phyloP scores from a whole-genome alignment of 2,113 vertebrate species.

The Rhabdomys dilectus region DNA sequence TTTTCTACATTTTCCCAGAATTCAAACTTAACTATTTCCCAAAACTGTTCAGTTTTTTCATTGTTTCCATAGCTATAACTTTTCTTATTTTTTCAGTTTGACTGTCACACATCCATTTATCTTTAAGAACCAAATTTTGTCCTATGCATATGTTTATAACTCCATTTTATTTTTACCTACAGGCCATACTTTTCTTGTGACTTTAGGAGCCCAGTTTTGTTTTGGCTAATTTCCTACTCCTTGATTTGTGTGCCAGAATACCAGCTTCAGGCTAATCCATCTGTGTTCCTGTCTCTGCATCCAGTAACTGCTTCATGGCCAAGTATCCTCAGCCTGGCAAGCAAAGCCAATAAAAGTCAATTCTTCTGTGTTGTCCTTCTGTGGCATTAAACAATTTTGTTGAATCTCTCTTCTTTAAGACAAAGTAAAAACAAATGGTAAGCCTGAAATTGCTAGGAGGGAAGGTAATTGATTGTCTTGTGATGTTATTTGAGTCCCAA shows the following conservation, averaged over 20 bases:
- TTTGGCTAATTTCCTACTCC: background rate
- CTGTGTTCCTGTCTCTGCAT: background rate
- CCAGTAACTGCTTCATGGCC: background rate
- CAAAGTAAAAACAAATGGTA: background rate
- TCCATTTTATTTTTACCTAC: background rate
- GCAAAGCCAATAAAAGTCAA: background rate
- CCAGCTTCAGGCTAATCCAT: background rate
- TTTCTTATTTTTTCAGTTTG: background rate
- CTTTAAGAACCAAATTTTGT: background rate
- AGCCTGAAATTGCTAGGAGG: background rate
- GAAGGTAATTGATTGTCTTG: background rate
- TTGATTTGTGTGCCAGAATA: background rate
- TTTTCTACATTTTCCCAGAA: background rate
- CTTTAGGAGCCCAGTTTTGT: background rate
- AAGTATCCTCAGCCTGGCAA: background rate
- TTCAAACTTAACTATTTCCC: background rate
- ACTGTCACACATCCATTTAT: background rate
- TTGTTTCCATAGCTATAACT: background rate
- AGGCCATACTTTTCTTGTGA: background rate
- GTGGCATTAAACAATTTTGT: background rate
- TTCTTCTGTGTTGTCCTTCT: background rate
- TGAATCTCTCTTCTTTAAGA: background rate
- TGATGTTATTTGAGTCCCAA: background rate
- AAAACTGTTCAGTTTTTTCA: background rate
- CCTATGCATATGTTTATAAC: background rate